Evolutionary conservation across 1,140 invertebrate species (phyloP), one percentile per base, ranked within the genome.

Genomic region (Aphelenchoides fujianensis): DNA sequence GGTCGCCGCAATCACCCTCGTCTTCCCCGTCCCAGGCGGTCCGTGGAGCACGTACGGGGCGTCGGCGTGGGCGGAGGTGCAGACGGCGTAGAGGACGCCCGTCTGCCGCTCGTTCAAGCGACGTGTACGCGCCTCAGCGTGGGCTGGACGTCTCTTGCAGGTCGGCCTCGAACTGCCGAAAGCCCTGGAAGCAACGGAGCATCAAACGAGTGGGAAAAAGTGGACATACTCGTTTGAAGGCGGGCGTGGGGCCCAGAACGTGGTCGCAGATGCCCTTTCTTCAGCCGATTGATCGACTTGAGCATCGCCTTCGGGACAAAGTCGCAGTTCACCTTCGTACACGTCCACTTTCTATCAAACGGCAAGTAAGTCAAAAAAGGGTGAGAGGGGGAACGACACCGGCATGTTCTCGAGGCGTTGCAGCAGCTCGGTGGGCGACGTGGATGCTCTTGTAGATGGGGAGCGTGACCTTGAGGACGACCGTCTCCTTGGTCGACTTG

Each of bases 1-100:
- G 23, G 55, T 59, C 5, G 55, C 55, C 28, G 19, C 55, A 59
- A 23, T 59, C 7, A 19, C 19, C 5, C 19, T 27, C 5, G 55
- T 59, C 23, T 59, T 59, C 5, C 55, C 55, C 5, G 55, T 59
- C 5, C 55, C 55, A 16, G 55, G 55, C 28, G 55, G 55, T 7
- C 55, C 55, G 23, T 59, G 55, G 27, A 59, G 23, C 28, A 59
- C 5, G 34, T 7, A 59, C 5, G 55, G 55, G 19, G 12, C 7
- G 7, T 7, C 23, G 5, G 23, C 19, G 55, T 59, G 55, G 12
- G 55, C 7, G 5, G 55, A 5, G 12, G 55, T 59, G 55, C 55
- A 59, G 55, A 59, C 34, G 5, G 55, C 28, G 19, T 59, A 59
- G 55, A 59, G 55, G 5, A 5, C 55, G 12, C 5, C 5, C 28